These are phyloP conservation scores for Lycophotia porphyrea DNA, from an alignment of 2,888 invertebrate genomes.

Conservation along the genomic window DNA sequence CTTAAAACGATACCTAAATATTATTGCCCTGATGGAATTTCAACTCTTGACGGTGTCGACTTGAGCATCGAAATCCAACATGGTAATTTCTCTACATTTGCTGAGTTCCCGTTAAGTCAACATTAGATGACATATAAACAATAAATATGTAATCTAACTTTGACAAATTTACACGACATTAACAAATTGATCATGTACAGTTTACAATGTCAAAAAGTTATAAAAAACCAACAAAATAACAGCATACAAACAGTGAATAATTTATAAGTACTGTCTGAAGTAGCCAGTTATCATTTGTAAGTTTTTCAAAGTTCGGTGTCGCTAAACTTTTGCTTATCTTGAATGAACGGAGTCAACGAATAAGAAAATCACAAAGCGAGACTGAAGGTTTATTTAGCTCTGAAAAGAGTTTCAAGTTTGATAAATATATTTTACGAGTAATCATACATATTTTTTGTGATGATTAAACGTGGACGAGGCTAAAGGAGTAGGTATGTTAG, in stretches of 20 bases:
- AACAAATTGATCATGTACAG: neutral
- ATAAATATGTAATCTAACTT: too few relatives aligned
- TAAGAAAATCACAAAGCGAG: slow-evolving; percentile 10
- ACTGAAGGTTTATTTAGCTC: neutral
- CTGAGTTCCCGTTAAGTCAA: too few relatives aligned
- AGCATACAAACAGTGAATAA: neutral
- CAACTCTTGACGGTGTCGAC: neutral
- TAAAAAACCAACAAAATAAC: neutral
- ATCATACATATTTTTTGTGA: neutral
- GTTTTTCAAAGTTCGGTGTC: neutral
- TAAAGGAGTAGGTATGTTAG: neutral
- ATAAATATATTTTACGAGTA: neutral
- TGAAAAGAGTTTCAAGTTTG: neutral
- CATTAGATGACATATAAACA: too few relatives aligned
- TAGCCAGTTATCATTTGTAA: slow-evolving; percentile 11
- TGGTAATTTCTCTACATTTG: too few relatives aligned
- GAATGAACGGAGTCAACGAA: slow-evolving; percentile 1
- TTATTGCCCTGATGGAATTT: neutral
- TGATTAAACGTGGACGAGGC: neutral
- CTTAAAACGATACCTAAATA: neutral
- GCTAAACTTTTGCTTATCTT: slow-evolving; percentile 16
- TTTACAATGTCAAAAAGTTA: neutral
- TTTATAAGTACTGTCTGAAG: neutral
- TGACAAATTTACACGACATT: too few relatives aligned
- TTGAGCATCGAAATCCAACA: neutral